Conservation (phyloP, 2,113 vertebrate genomes). For the Peromyscus californicus region DNA sequence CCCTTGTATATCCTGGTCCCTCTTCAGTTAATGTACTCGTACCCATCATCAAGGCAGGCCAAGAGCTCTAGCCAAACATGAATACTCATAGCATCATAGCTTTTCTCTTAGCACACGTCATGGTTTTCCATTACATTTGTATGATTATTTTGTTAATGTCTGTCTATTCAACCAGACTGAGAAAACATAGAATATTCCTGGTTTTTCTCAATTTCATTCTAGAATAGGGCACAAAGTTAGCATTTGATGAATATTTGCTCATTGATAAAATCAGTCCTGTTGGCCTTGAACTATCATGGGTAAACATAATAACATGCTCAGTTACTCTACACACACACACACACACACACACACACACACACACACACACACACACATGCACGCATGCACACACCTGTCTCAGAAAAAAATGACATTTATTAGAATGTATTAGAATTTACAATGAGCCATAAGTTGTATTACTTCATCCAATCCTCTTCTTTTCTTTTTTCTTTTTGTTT, state of each 20-base stretch:
- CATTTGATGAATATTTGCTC: background rate
- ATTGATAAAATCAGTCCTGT: background rate
- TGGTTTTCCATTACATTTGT: background rate
- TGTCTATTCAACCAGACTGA: background rate
- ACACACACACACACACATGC: background rate
- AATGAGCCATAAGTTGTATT: background rate
- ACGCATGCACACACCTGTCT: background rate
- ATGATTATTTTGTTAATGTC: background rate
- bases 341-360: background rate
- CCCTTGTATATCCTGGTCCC: background rate
- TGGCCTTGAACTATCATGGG: background rate
- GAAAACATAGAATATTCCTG: background rate
- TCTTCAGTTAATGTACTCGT: background rate
- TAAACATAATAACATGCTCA: background rate
- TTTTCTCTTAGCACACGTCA: background rate
- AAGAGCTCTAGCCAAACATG: background rate
- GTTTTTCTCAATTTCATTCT: conserved; percentile 29
- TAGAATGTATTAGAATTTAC: background rate
- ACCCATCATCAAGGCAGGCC: background rate
- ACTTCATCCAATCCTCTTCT: background rate
- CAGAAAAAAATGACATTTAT: background rate
- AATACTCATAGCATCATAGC: background rate
- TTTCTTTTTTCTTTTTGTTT: no score
- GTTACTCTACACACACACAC: background rate
- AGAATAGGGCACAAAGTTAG: background rate